Percentiles rank a stretch among this genome's conserved stretches.
Evolutionary conservation across 2,888 invertebrate species (phyloP).

Genomic region (Ligdia adustata): DNA sequence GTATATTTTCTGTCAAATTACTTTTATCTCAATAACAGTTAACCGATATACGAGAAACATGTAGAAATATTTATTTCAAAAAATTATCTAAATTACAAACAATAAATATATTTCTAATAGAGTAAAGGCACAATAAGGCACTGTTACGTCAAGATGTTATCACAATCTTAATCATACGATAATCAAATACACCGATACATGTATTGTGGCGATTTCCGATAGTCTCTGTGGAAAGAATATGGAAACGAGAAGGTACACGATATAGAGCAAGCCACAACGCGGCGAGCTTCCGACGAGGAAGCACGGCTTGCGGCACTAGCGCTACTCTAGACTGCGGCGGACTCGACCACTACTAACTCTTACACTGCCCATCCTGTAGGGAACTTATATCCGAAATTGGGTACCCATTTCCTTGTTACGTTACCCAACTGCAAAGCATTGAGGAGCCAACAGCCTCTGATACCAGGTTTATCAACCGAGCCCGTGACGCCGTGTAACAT

Average conservation of each 20-base stretch:
- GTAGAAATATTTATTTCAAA: conserved; percentile 73
- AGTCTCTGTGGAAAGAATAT: conserved; percentile 71
- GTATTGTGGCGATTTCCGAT: conserved; percentile 64
- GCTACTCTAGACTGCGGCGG: too few species aligned
- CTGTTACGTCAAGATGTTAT: conserved; percentile 80
- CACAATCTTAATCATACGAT: conserved; percentile 74
- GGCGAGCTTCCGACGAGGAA: conserved; percentile 67
- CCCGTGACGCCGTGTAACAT: too few species aligned
- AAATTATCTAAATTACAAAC: conserved; percentile 74
- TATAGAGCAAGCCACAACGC: conserved; percentile 56
- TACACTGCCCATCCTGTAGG: too few species aligned
- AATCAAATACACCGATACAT: conserved; percentile 49
- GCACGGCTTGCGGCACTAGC: conserved; percentile 65
- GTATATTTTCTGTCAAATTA: conserved; percentile 61
- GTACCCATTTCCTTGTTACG: too few species aligned
- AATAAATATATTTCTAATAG: conserved; percentile 73
- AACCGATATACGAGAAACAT: conserved; percentile 63
- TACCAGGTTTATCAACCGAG: too few species aligned
- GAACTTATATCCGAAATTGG: too few species aligned
- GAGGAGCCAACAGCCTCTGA: too few species aligned
- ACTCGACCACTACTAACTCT: too few species aligned
- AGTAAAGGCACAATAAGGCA: conserved; percentile 82
- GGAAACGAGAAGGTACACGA: conserved; percentile 60
- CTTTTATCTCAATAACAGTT: conserved; percentile 66
- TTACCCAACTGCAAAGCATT: too few species aligned